Base-by-base conservation (phyloP, 2,888 invertebrate species). In the Morinoia aosen region DNA sequence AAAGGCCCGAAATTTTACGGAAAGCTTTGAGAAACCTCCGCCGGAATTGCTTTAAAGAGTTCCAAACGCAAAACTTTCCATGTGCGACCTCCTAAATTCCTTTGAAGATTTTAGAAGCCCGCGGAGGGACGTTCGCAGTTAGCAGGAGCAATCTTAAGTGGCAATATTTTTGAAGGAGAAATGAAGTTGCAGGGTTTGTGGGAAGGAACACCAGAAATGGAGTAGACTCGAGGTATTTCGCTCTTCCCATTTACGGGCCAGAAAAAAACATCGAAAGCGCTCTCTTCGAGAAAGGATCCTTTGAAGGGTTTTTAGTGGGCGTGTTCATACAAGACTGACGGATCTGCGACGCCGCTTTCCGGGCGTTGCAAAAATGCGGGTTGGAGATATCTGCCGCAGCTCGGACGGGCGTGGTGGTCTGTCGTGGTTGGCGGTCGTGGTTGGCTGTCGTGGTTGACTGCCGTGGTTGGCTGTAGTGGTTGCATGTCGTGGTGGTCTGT, bases 71-170 rank as follows among this genome's bases (percentile, higher is more conserved):
- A 33, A 76, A 76, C 25, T 76, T 76, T 76, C 25, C 76, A 76
- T 76, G 76, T 33, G 76, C 19, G 76, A 76, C 76, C 76, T 76
- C 33, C 33, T 76, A 76, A 76, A 76, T 76, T 76, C 76, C 76
- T 76, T 76, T 76, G 76, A 76, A 76, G 76, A 33, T 76, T 76
- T 76, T 25, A 33, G 25, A 19, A 76, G 76, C 10, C 76, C 19
- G 76, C 33, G 33, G 40, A 90, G 39, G 90, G 90, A 90, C 90
- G 90, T 48, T 40, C 90, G 90, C 90, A 90, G 90, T 90, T 90
- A 90, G 40, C 90, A 40, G 90, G 48, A 90, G 90, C 90, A 90
- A 90, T 90, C 90, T 90, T 90, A 90, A 90, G 90, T 90, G 90
- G 90, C 90, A 48, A 90, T 90, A 90, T 90, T 90, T 90, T 40